Evolutionary conservation across 2,113 vertebrate species (phyloP), one percentile per base, ranked within the genome.

Genomic region (Pseudorectes ferrugineus): DNA sequence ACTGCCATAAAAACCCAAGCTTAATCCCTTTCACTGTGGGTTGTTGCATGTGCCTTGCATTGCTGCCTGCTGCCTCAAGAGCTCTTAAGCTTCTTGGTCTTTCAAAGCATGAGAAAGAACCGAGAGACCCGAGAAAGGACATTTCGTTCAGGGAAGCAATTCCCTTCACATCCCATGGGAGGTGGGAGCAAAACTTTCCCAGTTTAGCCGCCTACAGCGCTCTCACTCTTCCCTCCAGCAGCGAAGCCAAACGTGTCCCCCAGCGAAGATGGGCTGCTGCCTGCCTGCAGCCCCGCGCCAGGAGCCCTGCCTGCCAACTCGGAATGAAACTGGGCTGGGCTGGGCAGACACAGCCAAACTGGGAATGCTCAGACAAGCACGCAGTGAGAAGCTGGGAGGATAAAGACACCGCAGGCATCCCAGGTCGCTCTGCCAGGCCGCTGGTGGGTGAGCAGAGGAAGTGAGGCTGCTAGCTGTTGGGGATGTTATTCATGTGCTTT

Each of bases 381-480:
- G 1, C 51, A 72, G 88, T 5, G 2, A 91, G 94, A 49, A 81
- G 31, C 73, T 2, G 6, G 83, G 51, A 77, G 67, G 61, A 96
- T 12, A 93, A 95, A 96, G 96, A 13, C 92, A 25, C 88, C 0
- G 1, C 86, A 74, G 79, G 95, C 91, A 87, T 45, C 88, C 36
- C 76, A 91, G 90, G 90, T 76, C 14, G 2, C 63, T 93, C 74
- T 95, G 96, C 92, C 95, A 95, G 96, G 51, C 71, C 23, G 5
- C 85, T 25, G 73, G 77, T 72, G 88, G 85, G 74, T 20, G n/a
- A 85, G 95, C 19, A 10, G 90, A 97, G 92, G 96, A 96, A 95
- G 92, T 5, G 88, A 93, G 75, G 85, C 92, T 91, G 95, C 62
- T 63, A 66, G 87, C 87, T 86, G 59, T 33, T 92, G 68, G 66